Percentiles rank a stretch among this genome's conserved stretches.
These are phyloP conservation scores for Bimastos eiseni DNA, from an alignment of 2,888 invertebrate species.

Conservation along the genomic window DNA sequence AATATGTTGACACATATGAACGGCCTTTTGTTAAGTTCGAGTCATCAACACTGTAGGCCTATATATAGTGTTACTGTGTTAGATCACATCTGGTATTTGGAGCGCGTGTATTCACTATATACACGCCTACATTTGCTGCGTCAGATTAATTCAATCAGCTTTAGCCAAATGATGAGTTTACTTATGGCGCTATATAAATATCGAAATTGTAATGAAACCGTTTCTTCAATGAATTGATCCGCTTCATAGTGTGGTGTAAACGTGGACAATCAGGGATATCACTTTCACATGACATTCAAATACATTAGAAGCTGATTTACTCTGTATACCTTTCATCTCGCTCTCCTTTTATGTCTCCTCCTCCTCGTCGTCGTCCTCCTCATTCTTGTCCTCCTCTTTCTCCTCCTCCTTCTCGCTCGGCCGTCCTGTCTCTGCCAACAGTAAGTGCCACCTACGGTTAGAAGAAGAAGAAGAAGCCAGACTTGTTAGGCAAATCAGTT, in stretches of 20 bases:
- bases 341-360: background rate
- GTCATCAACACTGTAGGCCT: background rate
- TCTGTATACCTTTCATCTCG: background rate
- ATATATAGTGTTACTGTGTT: background rate
- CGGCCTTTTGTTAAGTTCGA: background rate
- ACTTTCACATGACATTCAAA: background rate
- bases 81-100: background rate
- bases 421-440: background rate
- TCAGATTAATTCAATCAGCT: background rate
- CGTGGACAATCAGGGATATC: background rate
- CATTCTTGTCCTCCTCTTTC: too few relatives aligned
- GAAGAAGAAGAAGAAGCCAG: too few relatives aligned
- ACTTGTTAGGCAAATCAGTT: too few relatives aligned
- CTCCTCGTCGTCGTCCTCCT: background rate
- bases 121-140: background rate
- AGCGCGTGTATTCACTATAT: background rate
- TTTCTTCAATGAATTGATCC: constrained; percentile 13
- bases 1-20: background rate
- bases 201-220: background rate
- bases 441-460: too few relatives aligned
- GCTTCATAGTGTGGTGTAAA: constrained; percentile 9
- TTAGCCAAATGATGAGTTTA: background rate
- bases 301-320: constrained; percentile 13
- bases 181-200: background rate
- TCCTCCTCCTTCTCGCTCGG: too few relatives aligned